Percentiles rank a stretch among this genome's conserved stretches.
phyloP scores from a whole-genome alignment of 35 echinoderm and acorn worm genomes.

The Eucidaris tribuloides region DNA sequence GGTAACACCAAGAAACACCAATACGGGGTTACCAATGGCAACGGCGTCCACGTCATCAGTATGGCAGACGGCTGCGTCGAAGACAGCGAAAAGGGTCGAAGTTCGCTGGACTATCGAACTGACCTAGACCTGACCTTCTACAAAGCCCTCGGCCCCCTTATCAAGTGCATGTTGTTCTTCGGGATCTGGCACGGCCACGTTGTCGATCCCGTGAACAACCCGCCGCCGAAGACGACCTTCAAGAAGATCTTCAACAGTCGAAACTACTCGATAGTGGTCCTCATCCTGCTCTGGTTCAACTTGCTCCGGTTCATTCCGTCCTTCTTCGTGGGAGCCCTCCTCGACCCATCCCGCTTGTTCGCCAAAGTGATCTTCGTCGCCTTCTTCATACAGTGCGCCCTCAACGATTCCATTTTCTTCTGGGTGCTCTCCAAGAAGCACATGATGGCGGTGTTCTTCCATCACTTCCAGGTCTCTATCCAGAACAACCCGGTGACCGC shows the following conservation, averaged over 20 bases:
- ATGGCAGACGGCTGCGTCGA: too few species aligned
- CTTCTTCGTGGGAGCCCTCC: constrained; percentile 49
- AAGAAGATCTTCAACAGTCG: constrained; percentile 55
- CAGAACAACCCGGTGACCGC: constrained; percentile 30
- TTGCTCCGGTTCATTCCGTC: constrained; percentile 59
- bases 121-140: constrained; percentile 74
- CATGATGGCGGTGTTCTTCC: constrained; percentile 39
- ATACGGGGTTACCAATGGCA: too few species aligned
- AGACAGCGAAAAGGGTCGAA: constrained; percentile 1
- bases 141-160: constrained; percentile 32
- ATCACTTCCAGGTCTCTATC: constrained; percentile 57
- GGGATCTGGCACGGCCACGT: constrained; percentile 63
- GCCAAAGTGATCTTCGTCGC: constrained; percentile 65
- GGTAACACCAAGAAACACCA: too few species aligned
- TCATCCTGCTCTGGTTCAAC: constrained; percentile 70
- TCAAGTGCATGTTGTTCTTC: constrained; percentile 64
- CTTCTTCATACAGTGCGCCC: constrained; percentile 70
- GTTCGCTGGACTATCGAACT: constrained; percentile 26
- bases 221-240: constrained; percentile 1
- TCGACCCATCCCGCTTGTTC: constrained; percentile 40
- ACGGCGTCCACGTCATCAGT: too few species aligned
- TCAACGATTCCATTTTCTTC: constrained; percentile 57
- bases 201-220: constrained; percentile 36
- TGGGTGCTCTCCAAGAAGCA: constrained; percentile 14
- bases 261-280: constrained; percentile 49